Evolutionary conservation across 2,113 vertebrate species (phyloP).

Genomic region (Theristicus caerulescens): DNA sequence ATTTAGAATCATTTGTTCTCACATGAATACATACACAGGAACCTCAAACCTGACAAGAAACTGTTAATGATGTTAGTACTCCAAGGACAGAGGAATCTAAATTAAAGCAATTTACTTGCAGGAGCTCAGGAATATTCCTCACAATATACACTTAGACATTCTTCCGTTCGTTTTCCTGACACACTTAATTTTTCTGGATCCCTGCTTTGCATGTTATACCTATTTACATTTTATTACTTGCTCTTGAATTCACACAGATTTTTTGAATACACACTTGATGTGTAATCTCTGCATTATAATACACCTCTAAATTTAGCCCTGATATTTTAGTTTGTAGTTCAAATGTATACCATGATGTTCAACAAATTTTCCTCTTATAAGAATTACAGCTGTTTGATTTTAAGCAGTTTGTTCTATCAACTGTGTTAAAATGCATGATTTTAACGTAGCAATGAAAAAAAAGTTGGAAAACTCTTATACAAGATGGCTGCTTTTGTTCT

Average conservation of each 20-base stretch:
- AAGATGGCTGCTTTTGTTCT: conserved; percentile 69
- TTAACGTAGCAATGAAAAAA: conserved; percentile 16
- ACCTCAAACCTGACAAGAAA: background rate
- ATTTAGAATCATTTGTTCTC: background rate
- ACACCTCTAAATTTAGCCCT: background rate
- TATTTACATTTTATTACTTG: background rate
- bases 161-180: background rate
- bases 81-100: background rate
- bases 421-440: background rate
- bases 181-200: background rate
- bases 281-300: background rate
- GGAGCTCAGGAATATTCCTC: background rate
- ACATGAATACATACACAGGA: background rate
- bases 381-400: background rate
- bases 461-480: conserved; percentile 46
- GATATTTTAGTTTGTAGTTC: background rate
- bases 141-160: background rate
- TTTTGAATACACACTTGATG: background rate
- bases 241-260: background rate
- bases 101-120: background rate
- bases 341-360: background rate
- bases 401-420: background rate
- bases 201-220: background rate
- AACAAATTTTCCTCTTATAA: background rate
- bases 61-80: background rate